Evolutionary conservation across 2,888 invertebrate genomes (phyloP).

Genomic region (Scaptomyza parva): DNA sequence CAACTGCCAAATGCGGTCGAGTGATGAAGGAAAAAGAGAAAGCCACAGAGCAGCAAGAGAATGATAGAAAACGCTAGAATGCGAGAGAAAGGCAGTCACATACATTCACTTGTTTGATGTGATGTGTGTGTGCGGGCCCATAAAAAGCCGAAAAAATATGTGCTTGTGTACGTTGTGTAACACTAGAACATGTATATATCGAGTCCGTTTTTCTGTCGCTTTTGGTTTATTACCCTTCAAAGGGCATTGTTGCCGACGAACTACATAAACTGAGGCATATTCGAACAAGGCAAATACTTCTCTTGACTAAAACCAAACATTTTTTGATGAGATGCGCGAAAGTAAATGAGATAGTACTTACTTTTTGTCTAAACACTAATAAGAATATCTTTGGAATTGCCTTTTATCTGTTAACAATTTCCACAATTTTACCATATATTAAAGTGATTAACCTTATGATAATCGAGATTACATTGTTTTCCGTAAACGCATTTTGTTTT

Average conservation of each 20-base stretch:
- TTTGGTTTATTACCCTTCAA: conserved; percentile 35
- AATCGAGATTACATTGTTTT: conserved; percentile 6
- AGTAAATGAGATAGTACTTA: no score
- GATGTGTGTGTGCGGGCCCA: conserved; percentile 40
- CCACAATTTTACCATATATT: not conserved
- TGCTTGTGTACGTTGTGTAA: conserved; percentile 47
- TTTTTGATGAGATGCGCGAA: no score
- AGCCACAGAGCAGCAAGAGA: not conserved
- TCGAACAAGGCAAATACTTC: conserved; percentile 4
- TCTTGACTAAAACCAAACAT: no score
- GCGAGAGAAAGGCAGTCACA: conserved; percentile 19
- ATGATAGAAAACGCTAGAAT: not conserved
- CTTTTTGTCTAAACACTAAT: not conserved
- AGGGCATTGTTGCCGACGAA: conserved; percentile 24
- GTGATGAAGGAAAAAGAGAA: conserved; percentile 11
- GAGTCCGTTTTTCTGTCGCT: conserved; percentile 27
- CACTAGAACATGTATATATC: conserved; percentile 43
- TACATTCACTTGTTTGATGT: conserved; percentile 56
- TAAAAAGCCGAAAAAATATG: conserved; percentile 63
- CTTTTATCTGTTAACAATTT: not conserved
- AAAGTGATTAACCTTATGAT: not conserved
- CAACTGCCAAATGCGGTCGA: conserved; percentile 70
- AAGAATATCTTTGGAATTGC: no score
- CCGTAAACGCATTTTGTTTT: conserved; percentile 12
- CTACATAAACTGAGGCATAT: conserved; percentile 7